Evolutionary conservation across 1,140 invertebrate genomes (phyloP), one percentile per base, ranked within the genome.

Genomic region (Drosophila ficusphila): DNA sequence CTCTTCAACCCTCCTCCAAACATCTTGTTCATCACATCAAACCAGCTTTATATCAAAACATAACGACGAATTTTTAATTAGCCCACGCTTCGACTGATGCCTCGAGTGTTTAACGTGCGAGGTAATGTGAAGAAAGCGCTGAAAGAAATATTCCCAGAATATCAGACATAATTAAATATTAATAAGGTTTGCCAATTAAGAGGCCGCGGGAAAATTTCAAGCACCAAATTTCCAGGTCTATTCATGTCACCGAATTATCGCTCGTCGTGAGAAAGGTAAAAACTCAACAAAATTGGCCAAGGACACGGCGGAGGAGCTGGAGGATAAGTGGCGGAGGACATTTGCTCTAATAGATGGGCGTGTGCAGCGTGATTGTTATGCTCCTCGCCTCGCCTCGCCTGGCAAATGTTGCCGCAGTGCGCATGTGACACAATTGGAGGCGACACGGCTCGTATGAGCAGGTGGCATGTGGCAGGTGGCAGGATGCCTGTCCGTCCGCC

Each of bases 401-500:
- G 62, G 49, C 65, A 38, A 56, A 62, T 73, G 79, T 60, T 73
- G 81, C 76, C 58, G 68, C 57, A 49, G 62, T 61, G 79, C 83
- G 81, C 77, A 82, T 88, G 77, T 77, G 82, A 64, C 82, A 86
- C 88, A 86, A 86, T 86, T 86, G 82, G 74, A 77, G 72, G 76
- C 72, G 82, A 88, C 81, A 73, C 71, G 76, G 61, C 72, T 56
- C 41, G 61, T 48, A 51, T 31, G 44, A 31, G 44, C 64, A 68
- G 64, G 64, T 76, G 56, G 46, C n/a, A n/a, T n/a, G n/a, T n/a
- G n/a, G n/a, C n/a, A n/a, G n/a, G n/a, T n/a, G n/a, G 34, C n/a
- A 19, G 18, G 19, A 25, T 53, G n/a, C 16, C 56, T 52, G 27
- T 39, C 41, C 41, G 33, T 41, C 38, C 70, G 44, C 46, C 73